These are phyloP conservation scores for Percina caprodes DNA, from an alignment of 2,113 vertebrate genomes.

Conservation along the genomic window DNA sequence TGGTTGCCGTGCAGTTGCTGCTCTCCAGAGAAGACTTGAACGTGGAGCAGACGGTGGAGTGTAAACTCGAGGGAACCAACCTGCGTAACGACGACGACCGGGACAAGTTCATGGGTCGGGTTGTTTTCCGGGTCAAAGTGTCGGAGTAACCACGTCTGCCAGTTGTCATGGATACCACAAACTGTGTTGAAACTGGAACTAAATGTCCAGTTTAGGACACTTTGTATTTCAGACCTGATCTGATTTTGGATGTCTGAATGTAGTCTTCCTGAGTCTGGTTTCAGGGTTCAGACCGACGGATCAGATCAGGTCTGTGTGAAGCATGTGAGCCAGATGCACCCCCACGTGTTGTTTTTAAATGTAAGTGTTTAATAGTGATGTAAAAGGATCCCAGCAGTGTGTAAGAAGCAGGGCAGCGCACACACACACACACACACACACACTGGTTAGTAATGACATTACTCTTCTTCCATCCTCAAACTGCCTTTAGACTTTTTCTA, in stretches of 20 bases:
- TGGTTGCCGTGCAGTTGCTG: conserved; percentile 90
- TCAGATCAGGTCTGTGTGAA: conserved; percentile 50
- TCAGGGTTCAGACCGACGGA: conserved; percentile 12
- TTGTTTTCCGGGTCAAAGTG: conserved; percentile 89
- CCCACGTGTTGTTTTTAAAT: conserved; percentile 28
- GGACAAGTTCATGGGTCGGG: conserved; percentile 94
- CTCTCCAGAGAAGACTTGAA: conserved; percentile 79
- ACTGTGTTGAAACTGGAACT: conserved; percentile 14
- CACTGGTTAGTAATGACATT: background rate
- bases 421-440: background rate
- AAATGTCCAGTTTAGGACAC: background rate
- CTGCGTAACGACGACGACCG: conserved; percentile 89
- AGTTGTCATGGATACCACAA: conserved; percentile 17
- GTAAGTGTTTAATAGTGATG: conserved; percentile 22
- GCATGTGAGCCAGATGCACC: conserved; percentile 36
- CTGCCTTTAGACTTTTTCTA: background rate
- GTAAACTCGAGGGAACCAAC: conserved; percentile 89
- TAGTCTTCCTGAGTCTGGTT: background rate
- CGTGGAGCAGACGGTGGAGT: conserved; percentile 88
- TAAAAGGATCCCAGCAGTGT: conserved; percentile 1
- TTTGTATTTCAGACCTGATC: conserved; percentile 49
- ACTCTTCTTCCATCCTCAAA: background rate
- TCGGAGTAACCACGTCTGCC: conserved; percentile 78
- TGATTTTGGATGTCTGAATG: conserved; percentile 12
- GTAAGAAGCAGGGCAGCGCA: background rate